Conservation (phyloP, 1,140 invertebrate species). For the Xylocopa sonorina region DNA sequence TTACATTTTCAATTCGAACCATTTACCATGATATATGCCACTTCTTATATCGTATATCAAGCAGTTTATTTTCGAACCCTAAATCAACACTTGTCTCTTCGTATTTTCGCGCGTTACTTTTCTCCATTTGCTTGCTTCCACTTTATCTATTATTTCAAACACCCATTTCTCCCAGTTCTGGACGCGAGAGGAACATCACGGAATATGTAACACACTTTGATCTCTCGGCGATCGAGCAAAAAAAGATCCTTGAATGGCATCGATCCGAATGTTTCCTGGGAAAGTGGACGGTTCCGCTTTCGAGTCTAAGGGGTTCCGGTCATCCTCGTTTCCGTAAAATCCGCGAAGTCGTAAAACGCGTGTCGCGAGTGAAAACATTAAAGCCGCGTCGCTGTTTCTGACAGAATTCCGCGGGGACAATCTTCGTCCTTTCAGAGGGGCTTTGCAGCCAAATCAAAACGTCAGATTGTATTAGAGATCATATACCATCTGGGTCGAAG, state of each 20-base stretch:
- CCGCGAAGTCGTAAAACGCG: neutral
- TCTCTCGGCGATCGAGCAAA: too few relatives aligned
- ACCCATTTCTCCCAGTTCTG: too few relatives aligned
- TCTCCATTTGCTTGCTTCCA: too few relatives aligned
- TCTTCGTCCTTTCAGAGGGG: neutral
- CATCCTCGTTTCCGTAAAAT: constrained; percentile 5
- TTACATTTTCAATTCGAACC: too few relatives aligned
- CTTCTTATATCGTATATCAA: too few relatives aligned
- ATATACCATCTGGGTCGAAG: neutral
- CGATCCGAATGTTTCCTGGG: neutral
- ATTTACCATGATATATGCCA: too few relatives aligned
- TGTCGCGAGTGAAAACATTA: constrained; percentile 9
- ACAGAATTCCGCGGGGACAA: neutral
- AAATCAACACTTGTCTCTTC: too few relatives aligned
- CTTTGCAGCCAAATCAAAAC: neutral
- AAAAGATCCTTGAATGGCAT: neutral
- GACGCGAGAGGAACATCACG: too few relatives aligned
- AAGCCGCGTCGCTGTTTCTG: neutral
- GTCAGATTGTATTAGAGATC: neutral
- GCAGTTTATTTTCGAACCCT: too few relatives aligned
- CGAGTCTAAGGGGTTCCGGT: neutral
- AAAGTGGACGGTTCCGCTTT: constrained; percentile 1
- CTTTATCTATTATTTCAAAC: too few relatives aligned
- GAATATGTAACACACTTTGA: neutral
- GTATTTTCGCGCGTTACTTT: too few relatives aligned